Evolutionary conservation across 2,797 vertebrate genomes (phyloP).

Genomic region (Toxotes lorentzi): DNA sequence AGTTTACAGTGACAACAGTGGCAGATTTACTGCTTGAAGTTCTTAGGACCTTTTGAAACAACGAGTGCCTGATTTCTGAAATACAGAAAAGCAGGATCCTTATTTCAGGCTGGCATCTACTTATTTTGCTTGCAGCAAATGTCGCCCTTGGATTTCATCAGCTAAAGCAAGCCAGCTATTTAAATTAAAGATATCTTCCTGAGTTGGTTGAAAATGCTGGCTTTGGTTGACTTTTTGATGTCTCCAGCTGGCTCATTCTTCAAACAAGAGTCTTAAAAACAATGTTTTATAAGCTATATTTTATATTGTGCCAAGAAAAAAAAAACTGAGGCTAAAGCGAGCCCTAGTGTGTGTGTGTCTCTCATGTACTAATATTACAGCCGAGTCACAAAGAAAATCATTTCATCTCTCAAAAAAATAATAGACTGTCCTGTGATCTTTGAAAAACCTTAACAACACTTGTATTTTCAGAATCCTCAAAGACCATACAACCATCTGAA

Average conservation of each 20-base stretch:
- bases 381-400: not conserved
- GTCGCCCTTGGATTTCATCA: not conserved
- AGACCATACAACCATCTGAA: not conserved
- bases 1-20: not conserved
- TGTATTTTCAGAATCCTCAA: not conserved
- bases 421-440: not conserved
- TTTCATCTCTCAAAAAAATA: not conserved
- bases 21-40: not conserved
- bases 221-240: not conserved
- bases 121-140: not conserved
- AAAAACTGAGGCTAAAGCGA: not conserved
- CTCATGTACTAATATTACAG: not conserved
- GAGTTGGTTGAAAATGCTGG: not conserved
- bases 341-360: not conserved
- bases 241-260: not conserved
- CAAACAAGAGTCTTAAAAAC: not conserved
- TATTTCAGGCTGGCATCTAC: not conserved
- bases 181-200: not conserved
- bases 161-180: not conserved
- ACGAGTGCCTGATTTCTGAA: not conserved
- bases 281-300: no score
- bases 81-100: not conserved
- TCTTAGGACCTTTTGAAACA: not conserved
- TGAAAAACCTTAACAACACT: not conserved
- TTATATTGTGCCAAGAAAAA: not conserved